Base-by-base conservation (phyloP, 2,888 invertebrate species). In the Monoplex corrugatus region DNA sequence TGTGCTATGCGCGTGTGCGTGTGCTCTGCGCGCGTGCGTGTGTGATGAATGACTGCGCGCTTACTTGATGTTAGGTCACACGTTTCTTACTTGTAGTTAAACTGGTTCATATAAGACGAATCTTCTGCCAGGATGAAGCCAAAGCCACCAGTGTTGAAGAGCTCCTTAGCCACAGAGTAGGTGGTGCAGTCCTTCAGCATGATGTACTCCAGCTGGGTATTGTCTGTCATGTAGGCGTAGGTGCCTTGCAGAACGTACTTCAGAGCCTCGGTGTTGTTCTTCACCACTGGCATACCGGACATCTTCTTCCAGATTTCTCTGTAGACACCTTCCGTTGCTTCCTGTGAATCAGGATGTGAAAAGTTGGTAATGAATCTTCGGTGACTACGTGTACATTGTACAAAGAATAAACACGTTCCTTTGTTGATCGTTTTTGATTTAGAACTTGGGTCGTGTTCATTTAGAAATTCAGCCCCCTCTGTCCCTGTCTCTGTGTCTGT, bases 31-130 rank as follows among this genome's bases (percentile, higher is more conserved):
- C n/a, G n/a, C n/a, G n/a, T n/a, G n/a, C n/a, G n/a, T n/a, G n/a
- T n/a, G n/a, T n/a, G n/a, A n/a, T n/a, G n/a, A n/a, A n/a, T n/a
- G n/a, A n/a, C n/a, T n/a, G n/a, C n/a, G n/a, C n/a, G n/a, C n/a
- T n/a, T n/a, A n/a, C n/a, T n/a, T n/a, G n/a, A n/a, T n/a, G n/a
- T n/a, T n/a, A n/a, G n/a, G n/a, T n/a, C n/a, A n/a, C n/a, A n/a
- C n/a, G n/a, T 1, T 23, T 89, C 92, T 91, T 88, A 93, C 93
- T 92, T 92, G 63, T 91, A 88, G 87, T 92, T 92, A 38, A 92
- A 86, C 13, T 90, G 90, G 5, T 91, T 90, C 68, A 90, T 78
- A 68, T 89, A 91, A n/a, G 91, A 91, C 16, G 93, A 90, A 78
- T 92, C 87, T 50, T 91, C 78, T 5, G 43, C 87, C 32, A 89